Conservation (phyloP, 2,113 vertebrate species). For the Neodon shergylaensis region DNA sequence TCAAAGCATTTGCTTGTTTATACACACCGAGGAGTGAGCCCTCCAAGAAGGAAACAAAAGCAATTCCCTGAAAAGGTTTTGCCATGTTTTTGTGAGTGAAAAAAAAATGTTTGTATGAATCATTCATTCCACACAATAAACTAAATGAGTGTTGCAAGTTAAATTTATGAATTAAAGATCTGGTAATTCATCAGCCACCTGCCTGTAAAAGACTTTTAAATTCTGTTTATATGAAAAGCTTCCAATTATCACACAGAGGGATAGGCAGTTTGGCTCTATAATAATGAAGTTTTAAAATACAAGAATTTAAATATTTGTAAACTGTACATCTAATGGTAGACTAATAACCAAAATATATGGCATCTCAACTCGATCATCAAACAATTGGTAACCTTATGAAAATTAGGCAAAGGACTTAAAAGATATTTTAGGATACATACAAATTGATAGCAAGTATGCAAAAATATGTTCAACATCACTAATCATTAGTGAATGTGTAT, state of each 20-base stretch:
- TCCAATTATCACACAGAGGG: slow-evolving; percentile 20
- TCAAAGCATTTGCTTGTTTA: slow-evolving; percentile 77
- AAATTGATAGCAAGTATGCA: not conserved
- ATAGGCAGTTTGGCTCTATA: not conserved
- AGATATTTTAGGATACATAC: not conserved
- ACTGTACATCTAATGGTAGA: not conserved
- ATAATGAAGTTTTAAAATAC: slow-evolving; percentile 44
- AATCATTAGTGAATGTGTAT: not conserved
- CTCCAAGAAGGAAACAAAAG: slow-evolving; percentile 71
- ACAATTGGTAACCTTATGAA: not conserved
- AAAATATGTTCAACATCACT: not conserved
- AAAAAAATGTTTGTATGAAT: slow-evolving; percentile 69
- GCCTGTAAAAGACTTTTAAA: slow-evolving; percentile 65
- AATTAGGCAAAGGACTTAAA: not conserved
- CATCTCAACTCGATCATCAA: not conserved
- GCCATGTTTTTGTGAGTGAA: slow-evolving; percentile 67
- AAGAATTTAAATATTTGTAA: slow-evolving; percentile 49
- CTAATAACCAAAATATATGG: not conserved
- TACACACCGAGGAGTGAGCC: slow-evolving; percentile 63
- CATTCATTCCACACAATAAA: slow-evolving; percentile 68
- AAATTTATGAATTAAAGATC: slow-evolving; percentile 80
- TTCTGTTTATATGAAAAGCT: slow-evolving; percentile 39
- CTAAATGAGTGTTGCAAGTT: slow-evolving; percentile 75
- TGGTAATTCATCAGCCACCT: slow-evolving; percentile 69
- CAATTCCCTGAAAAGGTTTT: slow-evolving; percentile 68